A percentile compares a stretch with the other conserved stretches of the same genome.
phyloP scores from a whole-genome alignment of 2,797 vertebrate species.

The Craterocephalus amniculus region DNA sequence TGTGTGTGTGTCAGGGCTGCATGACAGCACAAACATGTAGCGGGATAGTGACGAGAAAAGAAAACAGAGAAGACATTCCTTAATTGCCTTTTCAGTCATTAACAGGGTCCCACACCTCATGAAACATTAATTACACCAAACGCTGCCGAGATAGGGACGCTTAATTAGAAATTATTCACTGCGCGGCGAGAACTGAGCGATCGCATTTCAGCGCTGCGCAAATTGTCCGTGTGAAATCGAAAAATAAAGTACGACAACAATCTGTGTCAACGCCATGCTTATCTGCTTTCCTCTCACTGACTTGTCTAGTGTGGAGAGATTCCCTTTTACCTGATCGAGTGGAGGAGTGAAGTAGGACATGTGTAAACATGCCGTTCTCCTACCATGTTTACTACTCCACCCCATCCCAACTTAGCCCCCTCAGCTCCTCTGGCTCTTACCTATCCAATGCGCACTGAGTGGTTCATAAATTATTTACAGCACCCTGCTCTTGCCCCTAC shows the following conservation, averaged over 20 bases:
- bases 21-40: slow-evolving; percentile 60
- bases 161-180: slow-evolving; percentile 82
- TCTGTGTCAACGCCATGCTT: slow-evolving; percentile 41
- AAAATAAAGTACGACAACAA: slow-evolving; percentile 58
- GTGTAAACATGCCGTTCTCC: slow-evolving; percentile 47
- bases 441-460: slow-evolving; percentile 43
- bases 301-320: slow-evolving; percentile 48
- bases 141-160: slow-evolving; percentile 70
- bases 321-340: slow-evolving; percentile 58
- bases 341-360: slow-evolving; percentile 62
- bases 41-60: slow-evolving; percentile 65
- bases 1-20: background rate
- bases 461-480: slow-evolving; percentile 74
- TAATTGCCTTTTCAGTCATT: slow-evolving; percentile 85
- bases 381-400: slow-evolving; percentile 1
- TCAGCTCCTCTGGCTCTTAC: slow-evolving; percentile 5
- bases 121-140: slow-evolving; percentile 85
- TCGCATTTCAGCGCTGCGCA: slow-evolving; percentile 63
- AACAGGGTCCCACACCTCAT: slow-evolving; percentile 78
- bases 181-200: slow-evolving; percentile 63
- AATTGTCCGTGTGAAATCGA: slow-evolving; percentile 63
- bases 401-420: background rate
- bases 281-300: slow-evolving; percentile 48
- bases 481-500: slow-evolving; percentile 33
- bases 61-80: slow-evolving; percentile 75